Base-by-base conservation (phyloP, 92 coral and sea anemone genomes). In the Umimayanthus chanpuru region DNA sequence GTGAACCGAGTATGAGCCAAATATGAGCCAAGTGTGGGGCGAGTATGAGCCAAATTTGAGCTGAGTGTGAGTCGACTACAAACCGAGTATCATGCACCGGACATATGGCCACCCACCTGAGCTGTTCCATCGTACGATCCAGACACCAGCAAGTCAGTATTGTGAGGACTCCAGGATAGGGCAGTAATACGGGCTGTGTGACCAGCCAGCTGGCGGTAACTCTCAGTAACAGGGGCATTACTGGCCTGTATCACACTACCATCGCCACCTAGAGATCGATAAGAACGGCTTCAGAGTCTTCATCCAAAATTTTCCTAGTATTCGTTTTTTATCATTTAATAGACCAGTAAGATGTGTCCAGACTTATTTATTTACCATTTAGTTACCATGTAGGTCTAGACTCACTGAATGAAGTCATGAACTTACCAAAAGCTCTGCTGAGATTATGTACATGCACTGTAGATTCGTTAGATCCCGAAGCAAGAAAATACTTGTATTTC, bases 61-160 rank as follows among this genome's bases (percentile, higher is more conserved):
- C 9, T 6, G 49, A 44, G 49, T 44, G 9, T 5, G 8, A 44
- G 49, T 9, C 49, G 49, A 44, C 8, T 15, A 53, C 20, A 61
- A 23, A 25, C 26, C 7, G n/a, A 61, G 68, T 61, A 61, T 61
- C 68, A n/a, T n/a, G n/a, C n/a, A 61, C 7, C 7, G n/a, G 67
- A 21, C 18, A 2, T 20, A 9, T 61, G 67, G 15, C n/a, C 32
- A 15, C 84, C 29, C 85, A 96, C 99, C 97, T 97, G 98, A 0
- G 96, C 99, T 9, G 99, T 93, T 14, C 99, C 99, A 88, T 97
- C 99, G 68, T 97, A 97, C 0, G 99, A 97, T 5, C 93, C 92
- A 4, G 99, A 95, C 6, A 94, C 91, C 21, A 97, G 90, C 88
- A 91, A 82, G 30, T 90, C 93, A 58, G 91, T 47, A 18, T 92